Evolutionary conservation across 2,888 invertebrate species (phyloP).

Genomic region (Linyphia triangularis): DNA sequence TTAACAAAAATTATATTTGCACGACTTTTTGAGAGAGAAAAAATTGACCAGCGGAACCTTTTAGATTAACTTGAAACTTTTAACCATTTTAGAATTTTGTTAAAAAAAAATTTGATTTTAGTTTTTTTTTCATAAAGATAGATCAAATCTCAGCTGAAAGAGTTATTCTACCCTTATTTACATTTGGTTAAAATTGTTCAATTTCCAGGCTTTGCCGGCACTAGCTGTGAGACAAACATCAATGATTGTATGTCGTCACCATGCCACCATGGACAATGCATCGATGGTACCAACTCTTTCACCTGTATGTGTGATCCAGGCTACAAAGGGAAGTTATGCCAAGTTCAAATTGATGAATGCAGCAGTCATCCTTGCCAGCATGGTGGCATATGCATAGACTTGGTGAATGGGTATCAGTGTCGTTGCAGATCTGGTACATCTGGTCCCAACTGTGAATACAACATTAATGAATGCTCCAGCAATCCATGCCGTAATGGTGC

Average conservation of each 20-base stretch:
- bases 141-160: no score
- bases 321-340: constrained; percentile 91
- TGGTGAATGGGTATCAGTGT: constrained; percentile 91
- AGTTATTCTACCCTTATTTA: no score
- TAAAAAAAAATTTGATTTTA: no score
- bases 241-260: constrained; percentile 91
- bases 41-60: no score
- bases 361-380: constrained; percentile 91
- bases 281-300: constrained; percentile 95
- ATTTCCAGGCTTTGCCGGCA: constrained; percentile 84
- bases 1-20: no score
- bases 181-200: no score
- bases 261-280: constrained; percentile 92
- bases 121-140: no score
- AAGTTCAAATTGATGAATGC: constrained; percentile 86
- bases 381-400: constrained; percentile 94
- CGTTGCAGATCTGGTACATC: constrained; percentile 94
- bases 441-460: constrained; percentile 94
- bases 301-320: constrained; percentile 95
- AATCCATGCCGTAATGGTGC: constrained; percentile 96
- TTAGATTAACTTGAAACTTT: no score
- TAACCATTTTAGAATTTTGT: no score
- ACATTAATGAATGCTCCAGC: constrained; percentile 95
- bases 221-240: constrained; percentile 93
- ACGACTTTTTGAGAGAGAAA: no score